Evolutionary conservation across 2,113 vertebrate species (phyloP), one percentile per base, ranked within the genome.

Genomic region (Xiphias gladius): DNA sequence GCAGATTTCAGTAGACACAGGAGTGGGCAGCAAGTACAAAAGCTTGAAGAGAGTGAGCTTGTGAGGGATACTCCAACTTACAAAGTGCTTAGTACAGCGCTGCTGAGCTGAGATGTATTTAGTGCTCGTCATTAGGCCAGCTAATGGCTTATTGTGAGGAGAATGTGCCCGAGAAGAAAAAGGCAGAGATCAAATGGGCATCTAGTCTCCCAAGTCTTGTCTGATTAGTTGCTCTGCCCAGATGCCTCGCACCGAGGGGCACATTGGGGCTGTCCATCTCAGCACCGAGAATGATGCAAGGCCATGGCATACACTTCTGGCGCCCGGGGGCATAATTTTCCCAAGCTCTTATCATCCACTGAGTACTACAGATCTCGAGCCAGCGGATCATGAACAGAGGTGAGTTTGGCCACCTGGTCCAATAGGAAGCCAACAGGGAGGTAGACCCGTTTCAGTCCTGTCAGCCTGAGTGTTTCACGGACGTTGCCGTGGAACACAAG

Each of bases 111-210:
- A 79, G 84, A 74, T 87, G 80, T 81, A 72, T 80, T 75, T 67
- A 87, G 58, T 74, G 77, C 64, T 84, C 19, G 59, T 87, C 89
- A 84, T 92, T 92, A 91, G 79, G 59, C 83, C 72, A 46, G 74
- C 84, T 85, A 85, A 86, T 86, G 74, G 80, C 77, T 89, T 79
- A 74, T 69, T 76, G 86, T 48, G 28, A 73, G 76, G 77, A 73
- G 71, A 88, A 85, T 85, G 79, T 90, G 66, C 72, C 86, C 77
- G 57, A 65, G 84, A 82, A 74, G 81, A 57, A 79, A 70, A 75
- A 82, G 72, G 86, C 82, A 84, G 83, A 79, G 86, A 94, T 91
- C 83, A 87, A 90, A 94, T 80, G 77, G 65, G 82, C 85, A 79
- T 70, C 80, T 57, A 35, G 79, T 81, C 86, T 85, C 73, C 71